phyloP scores from a whole-genome alignment of 1,140 invertebrate species.

The Meloidogyne chitwoodi region DNA sequence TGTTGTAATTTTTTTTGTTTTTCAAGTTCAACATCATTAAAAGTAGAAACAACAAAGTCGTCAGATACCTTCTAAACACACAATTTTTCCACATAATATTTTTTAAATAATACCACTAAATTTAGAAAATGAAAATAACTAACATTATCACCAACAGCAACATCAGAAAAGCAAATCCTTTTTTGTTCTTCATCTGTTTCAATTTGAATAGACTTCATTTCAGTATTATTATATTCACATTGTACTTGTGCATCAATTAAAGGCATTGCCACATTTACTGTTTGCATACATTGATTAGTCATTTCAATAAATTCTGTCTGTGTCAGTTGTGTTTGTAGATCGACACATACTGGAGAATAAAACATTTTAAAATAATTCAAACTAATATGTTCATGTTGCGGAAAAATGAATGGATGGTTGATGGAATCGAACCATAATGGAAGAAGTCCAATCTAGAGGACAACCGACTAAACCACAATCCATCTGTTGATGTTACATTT shows the following conservation, averaged over 20 bases:
- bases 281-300: neutral
- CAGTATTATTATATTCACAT: neutral
- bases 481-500: no score
- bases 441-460: no score
- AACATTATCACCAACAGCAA: neutral
- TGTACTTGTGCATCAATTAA: neutral
- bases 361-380: no score
- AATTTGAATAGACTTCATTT: neutral
- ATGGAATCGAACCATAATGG: no score
- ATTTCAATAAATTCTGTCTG: neutral
- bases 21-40: neutral
- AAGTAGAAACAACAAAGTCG: neutral
- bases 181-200: neutral
- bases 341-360: no score
- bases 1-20: neutral
- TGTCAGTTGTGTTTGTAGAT: neutral
- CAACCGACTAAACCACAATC: no score
- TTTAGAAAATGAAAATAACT: neutral
- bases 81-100: neutral
- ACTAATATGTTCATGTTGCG: no score
- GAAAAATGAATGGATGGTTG: no score
- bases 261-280: neutral
- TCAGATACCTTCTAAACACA: neutral
- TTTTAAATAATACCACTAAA: no score
- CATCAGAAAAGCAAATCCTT: neutral